Evolutionary conservation across 2,797 vertebrate genomes (phyloP).

Genomic region (Ataeniobius toweri): DNA sequence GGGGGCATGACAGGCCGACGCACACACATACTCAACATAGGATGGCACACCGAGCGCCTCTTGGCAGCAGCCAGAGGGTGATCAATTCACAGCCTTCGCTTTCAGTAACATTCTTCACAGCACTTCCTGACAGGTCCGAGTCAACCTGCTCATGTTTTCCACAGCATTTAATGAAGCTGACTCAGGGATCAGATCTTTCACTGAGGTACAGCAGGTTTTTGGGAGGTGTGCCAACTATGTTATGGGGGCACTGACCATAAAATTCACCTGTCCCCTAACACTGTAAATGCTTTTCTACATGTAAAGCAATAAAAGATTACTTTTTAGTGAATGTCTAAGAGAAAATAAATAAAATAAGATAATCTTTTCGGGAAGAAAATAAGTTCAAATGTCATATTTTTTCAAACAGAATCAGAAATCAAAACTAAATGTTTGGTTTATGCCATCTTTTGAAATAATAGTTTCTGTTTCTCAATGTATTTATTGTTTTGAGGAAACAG

Average conservation of each 20-base stretch:
- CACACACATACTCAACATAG: constrained; percentile 33
- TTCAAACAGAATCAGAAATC: background rate
- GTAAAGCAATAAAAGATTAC: constrained; percentile 13
- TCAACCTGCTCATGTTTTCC: constrained; percentile 40
- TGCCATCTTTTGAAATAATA: background rate
- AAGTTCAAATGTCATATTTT: background rate
- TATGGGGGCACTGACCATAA: constrained; percentile 53
- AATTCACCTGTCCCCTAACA: constrained; percentile 41
- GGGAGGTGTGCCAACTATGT: constrained; percentile 49
- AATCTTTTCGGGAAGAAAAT: background rate
- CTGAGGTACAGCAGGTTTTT: constrained; percentile 60
- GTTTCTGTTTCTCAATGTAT: background rate
- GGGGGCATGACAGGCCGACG: constrained; percentile 47
- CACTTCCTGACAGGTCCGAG: constrained; percentile 61
- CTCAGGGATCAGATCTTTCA: constrained; percentile 46
- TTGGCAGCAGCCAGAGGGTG: constrained; percentile 53
- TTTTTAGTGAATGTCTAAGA: background rate
- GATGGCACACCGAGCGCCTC: constrained; percentile 50
- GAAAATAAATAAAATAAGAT: background rate
- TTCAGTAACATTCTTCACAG: constrained; percentile 57
- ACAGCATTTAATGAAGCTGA: constrained; percentile 39
- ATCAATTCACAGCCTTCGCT: constrained; percentile 61
- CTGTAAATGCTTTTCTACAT: constrained; percentile 6
- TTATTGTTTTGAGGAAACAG: background rate
- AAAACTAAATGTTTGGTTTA: background rate